A percentile compares a stretch with the other conserved stretches of the same genome.
Evolutionary conservation across 2,113 vertebrate genomes (phyloP).

Genomic region (Nothobranchius furzeri): DNA sequence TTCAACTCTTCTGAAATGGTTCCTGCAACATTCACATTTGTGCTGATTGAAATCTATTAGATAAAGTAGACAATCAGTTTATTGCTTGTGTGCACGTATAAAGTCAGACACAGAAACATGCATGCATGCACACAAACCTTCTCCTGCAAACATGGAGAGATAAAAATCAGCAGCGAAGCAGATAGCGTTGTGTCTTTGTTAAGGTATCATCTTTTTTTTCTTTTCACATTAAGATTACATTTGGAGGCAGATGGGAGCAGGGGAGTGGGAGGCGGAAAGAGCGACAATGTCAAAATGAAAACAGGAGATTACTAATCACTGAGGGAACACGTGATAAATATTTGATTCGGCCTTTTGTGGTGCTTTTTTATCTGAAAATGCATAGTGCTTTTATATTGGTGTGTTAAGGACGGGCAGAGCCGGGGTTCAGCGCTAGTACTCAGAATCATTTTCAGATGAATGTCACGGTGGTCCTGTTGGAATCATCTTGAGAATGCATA

Average conservation of each 20-base stretch:
- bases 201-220: constrained; percentile 50
- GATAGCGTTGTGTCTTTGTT: constrained; percentile 52
- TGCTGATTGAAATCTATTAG: constrained; percentile 33
- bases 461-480: constrained; percentile 14
- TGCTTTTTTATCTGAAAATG: constrained; percentile 63
- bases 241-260: constrained; percentile 37
- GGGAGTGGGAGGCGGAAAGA: constrained; percentile 19
- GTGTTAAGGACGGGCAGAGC: constrained; percentile 34
- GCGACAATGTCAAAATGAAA: constrained; percentile 62
- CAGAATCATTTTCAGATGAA: constrained; percentile 39
- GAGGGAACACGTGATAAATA: constrained; percentile 55
- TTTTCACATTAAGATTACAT: constrained; percentile 60
- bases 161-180: constrained; percentile 44
- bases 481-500: constrained; percentile 38
- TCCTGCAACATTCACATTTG: constrained; percentile 16
- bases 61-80: constrained; percentile 34
- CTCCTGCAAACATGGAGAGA: constrained; percentile 26
- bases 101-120: neutral
- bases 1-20: constrained; percentile 16
- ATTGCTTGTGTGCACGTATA: neutral
- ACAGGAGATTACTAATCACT: constrained; percentile 69
- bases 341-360: constrained; percentile 61
- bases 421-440: neutral
- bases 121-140: neutral
- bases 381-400: constrained; percentile 48